Conservation (phyloP, 37 sponge, comb jelly and placozoan species). For the Halichondria panicea region DNA sequence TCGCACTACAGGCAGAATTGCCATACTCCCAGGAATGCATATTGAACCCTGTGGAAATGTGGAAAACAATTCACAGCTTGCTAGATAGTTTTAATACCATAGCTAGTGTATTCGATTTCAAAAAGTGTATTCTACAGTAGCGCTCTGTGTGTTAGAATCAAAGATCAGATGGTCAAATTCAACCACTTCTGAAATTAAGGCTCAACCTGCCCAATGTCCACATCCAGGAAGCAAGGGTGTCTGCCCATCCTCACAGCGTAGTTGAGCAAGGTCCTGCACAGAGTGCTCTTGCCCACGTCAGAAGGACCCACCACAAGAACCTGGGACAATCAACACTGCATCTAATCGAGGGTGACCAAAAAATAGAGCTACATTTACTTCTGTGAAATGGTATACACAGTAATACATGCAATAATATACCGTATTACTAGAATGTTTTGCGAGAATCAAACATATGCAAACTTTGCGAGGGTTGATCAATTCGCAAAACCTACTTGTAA, state of each 20-base stretch:
- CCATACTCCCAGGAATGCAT: constrained; percentile 79
- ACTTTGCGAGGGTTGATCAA: too few species aligned
- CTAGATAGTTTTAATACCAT: neutral
- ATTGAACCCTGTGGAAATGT: constrained; percentile 43
- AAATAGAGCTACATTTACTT: too few species aligned
- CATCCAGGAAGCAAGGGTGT: constrained; percentile 82
- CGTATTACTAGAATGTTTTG: too few species aligned
- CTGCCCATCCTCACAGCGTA: constrained; percentile 83
- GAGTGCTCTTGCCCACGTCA: constrained; percentile 95
- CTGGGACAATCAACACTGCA: too few species aligned
- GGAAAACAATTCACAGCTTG: neutral
- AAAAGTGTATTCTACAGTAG: too few species aligned
- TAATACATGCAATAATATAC: too few species aligned
- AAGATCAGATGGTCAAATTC: neutral
- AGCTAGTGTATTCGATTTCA: too few species aligned
- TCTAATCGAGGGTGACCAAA: too few species aligned
- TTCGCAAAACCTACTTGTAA: too few species aligned
- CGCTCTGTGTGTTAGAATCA: too few species aligned
- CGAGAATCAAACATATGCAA: too few species aligned
- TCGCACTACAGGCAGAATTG: constrained; percentile 59
- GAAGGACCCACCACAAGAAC: constrained; percentile 84
- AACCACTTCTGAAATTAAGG: neutral
- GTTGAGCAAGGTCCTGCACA: constrained; percentile 81
- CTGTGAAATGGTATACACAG: too few species aligned
- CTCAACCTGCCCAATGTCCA: constrained; percentile 95